Evolutionary conservation across 2,113 vertebrate species (phyloP), one percentile per base, ranked within the genome.

Genomic region (Clupea harengus): DNA sequence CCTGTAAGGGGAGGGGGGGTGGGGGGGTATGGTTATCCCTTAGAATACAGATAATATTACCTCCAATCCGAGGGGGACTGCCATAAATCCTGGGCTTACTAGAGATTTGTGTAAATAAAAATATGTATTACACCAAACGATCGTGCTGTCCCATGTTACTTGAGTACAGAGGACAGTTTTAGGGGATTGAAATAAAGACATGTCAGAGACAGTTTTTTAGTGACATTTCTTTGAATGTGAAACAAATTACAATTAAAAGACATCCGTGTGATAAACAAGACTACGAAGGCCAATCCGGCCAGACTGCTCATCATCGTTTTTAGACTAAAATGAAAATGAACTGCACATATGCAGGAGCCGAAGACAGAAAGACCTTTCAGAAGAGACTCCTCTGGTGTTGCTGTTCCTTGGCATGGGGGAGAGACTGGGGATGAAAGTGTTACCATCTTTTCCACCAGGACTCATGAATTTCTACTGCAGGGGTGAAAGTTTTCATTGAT

Each of bases 81-180:
- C 11, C 49, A 81, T 32, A 54, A 85, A 85, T 52, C 75, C 54
- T 10, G 22, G 20, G 67, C 45, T 85, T 80, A 85, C 44, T 67
- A 85, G 64, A 52, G 25, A 13, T 50, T 47, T 81, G 28, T 28
- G 22, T 78, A 39, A 52, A 52, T 81, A 28, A 52, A 85, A 80
- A 32, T 52, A 81, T 49, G 13, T 32, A 80, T 54, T 81, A 54
- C 46, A 85, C 6, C 39, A 45, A 45, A 15, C 50, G 45, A 44
- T 39, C 45, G 54, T 45, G 9, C 17, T 1, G 10, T 64, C 60
- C 60, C 25, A 17, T 5, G 1, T 22, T 22, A 6, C 18, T 60
- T 6, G 50, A 10, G 11, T 11, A 52, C 54, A 60, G 13, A 32
- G 72, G 72, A 32, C 1, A 78, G 44, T 78, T 39, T 78, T 15